Evolutionary conservation across 2,113 vertebrate species (phyloP), one percentile per base, ranked within the genome.

Genomic region (Scatophagus argus): DNA sequence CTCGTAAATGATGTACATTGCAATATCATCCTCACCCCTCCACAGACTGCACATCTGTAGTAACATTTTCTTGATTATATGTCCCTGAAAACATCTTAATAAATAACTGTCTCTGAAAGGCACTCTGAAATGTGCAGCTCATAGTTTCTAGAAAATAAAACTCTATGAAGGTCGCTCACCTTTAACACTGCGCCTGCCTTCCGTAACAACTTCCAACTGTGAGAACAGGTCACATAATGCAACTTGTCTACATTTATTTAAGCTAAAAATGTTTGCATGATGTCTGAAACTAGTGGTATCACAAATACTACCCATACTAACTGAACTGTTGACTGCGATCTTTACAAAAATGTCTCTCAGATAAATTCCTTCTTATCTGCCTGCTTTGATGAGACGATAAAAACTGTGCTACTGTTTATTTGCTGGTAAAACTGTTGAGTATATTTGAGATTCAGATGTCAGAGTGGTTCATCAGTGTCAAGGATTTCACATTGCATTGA

Each of bases 71-170:
- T 70, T 69, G 56, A 87, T 77, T 75, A 74, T 74, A 79, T 83
- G 73, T 94, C 92, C 93, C 93, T 93, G 92, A 94, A 94, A 89
- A 90, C 62, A n/a, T 79, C 77, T 81, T 73, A 93, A 94, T 93
- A 92, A 93, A 93, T 93, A 89, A 80, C 81, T 71, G 77, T 90
- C 68, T 90, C 79, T 80, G 75, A 92, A 94, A 94, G 93, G 92
- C 91, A 93, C 92, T 92, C 74, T 87, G 75, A 91, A 81, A 89
- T 90, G 83, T 93, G 83, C 84, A 92, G 90, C 88, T 89, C 89
- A 75, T 88, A 75, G 70, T 80, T 74, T 87, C 68, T 87, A 81
- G 13, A 71, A 85, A 80, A 82, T 41, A 77, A 84, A 74, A 74
- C 71, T 64, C 38, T 34, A 23, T 21, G 52, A 81, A 63, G 72